Conservation (phyloP, 2,113 vertebrate species). For the Arvicanthis niloticus region DNA sequence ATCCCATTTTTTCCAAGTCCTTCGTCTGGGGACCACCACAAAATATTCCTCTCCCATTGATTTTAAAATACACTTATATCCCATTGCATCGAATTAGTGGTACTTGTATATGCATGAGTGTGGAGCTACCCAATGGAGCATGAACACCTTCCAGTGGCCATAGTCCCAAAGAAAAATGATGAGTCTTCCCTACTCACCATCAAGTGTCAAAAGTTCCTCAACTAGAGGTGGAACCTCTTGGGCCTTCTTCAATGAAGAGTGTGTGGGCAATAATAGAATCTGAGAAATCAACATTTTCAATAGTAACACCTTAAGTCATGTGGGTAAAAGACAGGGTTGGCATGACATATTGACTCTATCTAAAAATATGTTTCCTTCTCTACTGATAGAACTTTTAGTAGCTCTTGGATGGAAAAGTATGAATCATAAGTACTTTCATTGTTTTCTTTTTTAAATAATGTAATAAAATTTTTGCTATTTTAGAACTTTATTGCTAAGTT, state of each 20-base stretch:
- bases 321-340: not conserved
- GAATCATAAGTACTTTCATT: not conserved
- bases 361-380: not conserved
- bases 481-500: slow-evolving; percentile 1
- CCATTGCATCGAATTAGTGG: not conserved
- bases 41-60: not conserved
- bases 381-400: not conserved
- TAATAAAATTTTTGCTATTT: not conserved
- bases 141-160: not conserved
- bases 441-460: not conserved
- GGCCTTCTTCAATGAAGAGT: not conserved
- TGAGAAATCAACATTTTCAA: not conserved
- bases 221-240: not conserved
- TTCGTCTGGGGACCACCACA: not conserved
- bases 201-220: not conserved
- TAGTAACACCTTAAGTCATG: not conserved
- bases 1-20: not conserved
- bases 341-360: not conserved
- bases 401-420: not conserved
- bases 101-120: not conserved
- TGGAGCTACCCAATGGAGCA: not conserved
- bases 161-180: not conserved
- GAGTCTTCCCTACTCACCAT: not conserved
- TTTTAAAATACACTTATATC: not conserved
- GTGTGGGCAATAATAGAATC: not conserved